phyloP scores from a whole-genome alignment of 2,113 vertebrate genomes.

The Tetrax tetrax region DNA sequence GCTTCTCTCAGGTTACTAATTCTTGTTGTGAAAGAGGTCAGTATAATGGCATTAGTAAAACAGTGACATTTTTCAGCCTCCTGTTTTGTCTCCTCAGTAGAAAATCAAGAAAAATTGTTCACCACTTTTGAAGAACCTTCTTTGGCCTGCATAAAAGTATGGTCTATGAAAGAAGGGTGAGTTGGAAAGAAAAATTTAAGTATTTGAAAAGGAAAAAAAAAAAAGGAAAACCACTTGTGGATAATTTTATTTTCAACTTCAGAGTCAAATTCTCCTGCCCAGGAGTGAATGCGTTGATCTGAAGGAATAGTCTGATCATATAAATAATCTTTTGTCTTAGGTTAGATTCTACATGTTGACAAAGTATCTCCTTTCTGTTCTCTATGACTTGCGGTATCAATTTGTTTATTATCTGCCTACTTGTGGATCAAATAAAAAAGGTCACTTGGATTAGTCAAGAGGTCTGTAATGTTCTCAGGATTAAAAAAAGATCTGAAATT shows the following conservation, averaged over 20 bases:
- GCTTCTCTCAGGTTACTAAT: background rate
- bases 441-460: constrained; percentile 1
- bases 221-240: background rate
- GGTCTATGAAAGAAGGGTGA: background rate
- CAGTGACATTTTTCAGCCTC: background rate
- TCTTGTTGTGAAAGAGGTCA: background rate
- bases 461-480: background rate
- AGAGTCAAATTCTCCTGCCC: background rate
- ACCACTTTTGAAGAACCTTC: background rate
- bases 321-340: background rate
- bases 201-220: background rate
- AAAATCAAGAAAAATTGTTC: background rate
- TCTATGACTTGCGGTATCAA: background rate
- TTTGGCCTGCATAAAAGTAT: background rate
- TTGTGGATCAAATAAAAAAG: constrained; percentile 3
- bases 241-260: background rate
- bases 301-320: background rate
- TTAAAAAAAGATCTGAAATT: background rate
- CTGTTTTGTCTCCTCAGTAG: background rate
- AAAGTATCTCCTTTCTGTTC: background rate
- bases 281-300: background rate
- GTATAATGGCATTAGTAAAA: background rate
- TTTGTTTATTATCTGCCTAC: background rate
- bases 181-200: background rate
- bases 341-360: background rate